Evolutionary conservation across 1,140 invertebrate genomes (phyloP), one percentile per base, ranked within the genome.

Genomic region (Bemisia tabaci): DNA sequence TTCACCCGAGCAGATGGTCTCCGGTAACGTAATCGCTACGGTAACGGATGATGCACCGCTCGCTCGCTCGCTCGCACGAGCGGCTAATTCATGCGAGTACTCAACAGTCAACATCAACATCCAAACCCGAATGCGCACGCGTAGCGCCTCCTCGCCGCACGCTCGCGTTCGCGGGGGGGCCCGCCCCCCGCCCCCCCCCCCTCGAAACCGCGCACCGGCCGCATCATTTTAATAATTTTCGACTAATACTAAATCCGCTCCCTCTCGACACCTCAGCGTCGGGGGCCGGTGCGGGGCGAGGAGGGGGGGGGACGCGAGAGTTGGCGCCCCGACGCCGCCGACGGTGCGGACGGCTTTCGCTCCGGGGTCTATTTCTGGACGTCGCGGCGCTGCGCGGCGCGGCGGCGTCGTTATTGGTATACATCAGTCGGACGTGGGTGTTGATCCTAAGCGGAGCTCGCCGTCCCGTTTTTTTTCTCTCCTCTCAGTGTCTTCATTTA

Each of bases 231-330:
- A 48, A 48, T 48, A 48, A 48, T 48, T 48, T 48, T 48, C 33
- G 17, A 48, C 33, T 48, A 9, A 48, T 48, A 48, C 33, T 48
- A 48, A 48, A 48, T 48, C 33, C 17, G 33, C 33, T 48, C 33
- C 17, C 33, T 48, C 33, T 48, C 33, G 33, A 48, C 33, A 48
- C 33, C 33, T 48, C 33, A 48, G 33, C 33, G 33, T 17, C 11
- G 5, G 60, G 60, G 24, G 60, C 24, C 11, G 22, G 24, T 61
- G 5, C 5, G 5, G 11, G 5, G 60, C 24, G 60, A n/a, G 60
- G 60, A n/a, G 60, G 60, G 60, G 24, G 60, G 60, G 5, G 60
- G 60, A 25, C n/a, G 60, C n/a, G n/a, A 61, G 60, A 61, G 60
- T 22, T 25, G 60, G 60, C 60, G 60, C 60, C 22, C 33, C 33